These are phyloP conservation scores for Thecophora atra DNA, from an alignment of 2,888 invertebrate genomes.

Conservation along the genomic window DNA sequence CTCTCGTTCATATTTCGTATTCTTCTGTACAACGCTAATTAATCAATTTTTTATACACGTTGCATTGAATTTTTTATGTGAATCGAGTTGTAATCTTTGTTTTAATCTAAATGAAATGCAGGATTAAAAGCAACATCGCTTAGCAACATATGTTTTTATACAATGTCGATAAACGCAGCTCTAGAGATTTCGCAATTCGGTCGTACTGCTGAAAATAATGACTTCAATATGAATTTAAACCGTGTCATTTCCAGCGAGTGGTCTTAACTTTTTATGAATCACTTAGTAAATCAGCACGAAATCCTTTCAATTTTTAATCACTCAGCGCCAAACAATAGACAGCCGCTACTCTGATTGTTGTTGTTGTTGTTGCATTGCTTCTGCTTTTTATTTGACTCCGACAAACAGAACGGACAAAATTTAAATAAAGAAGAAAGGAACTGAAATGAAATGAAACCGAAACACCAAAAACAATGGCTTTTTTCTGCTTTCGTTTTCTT, in stretches of 20 bases:
- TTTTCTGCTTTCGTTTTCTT: background rate
- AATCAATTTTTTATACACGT: no score
- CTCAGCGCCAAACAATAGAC: slow-evolving; percentile 20
- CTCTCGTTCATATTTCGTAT: no score
- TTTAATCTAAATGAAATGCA: no score
- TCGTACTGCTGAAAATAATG: no score
- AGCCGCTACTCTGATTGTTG: background rate
- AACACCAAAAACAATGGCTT: background rate
- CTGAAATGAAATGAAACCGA: background rate
- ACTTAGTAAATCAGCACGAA: slow-evolving; percentile 14
- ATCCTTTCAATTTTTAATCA: slow-evolving; percentile 24
- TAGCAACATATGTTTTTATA: background rate
- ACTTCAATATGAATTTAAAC: background rate
- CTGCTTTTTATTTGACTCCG: slow-evolving; percentile 1
- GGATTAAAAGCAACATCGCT: background rate
- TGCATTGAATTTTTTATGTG: no score
- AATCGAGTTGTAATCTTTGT: no score
- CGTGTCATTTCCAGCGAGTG: background rate
- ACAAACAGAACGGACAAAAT: slow-evolving; percentile 2
- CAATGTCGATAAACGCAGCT: background rate
- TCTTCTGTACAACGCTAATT: no score
- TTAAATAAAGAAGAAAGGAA: background rate
- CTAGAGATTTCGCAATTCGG: no score
- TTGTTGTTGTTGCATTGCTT: background rate
- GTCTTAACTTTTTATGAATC: slow-evolving; percentile 4